Evolutionary conservation across 2,797 vertebrate species (phyloP).

Genomic region (Schizopygopsis malacanthus): DNA sequence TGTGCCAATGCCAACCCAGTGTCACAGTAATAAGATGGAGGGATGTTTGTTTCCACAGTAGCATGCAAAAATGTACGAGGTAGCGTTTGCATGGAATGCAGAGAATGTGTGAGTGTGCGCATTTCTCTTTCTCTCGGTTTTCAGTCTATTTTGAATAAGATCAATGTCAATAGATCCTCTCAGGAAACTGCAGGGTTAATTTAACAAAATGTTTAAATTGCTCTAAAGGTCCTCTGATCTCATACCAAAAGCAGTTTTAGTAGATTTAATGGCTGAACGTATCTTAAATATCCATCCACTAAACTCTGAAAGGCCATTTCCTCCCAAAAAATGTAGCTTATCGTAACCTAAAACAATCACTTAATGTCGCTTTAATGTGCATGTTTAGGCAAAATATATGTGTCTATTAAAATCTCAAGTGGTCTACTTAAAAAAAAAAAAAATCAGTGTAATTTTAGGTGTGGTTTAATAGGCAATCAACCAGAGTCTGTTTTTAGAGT

Average conservation of each 20-base stretch:
- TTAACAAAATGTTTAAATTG: conserved; percentile 15
- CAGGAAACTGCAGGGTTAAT: conserved; percentile 26
- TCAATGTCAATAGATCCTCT: conserved; percentile 12
- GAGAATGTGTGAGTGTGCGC: conserved; percentile 75
- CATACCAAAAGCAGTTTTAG: conserved; percentile 13
- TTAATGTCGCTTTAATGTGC: not conserved
- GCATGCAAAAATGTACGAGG: conserved; percentile 71
- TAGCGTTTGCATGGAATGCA: conserved; percentile 70
- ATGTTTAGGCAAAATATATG: conserved; percentile 6
- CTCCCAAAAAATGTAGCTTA: not conserved
- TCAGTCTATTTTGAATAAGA: conserved; percentile 24
- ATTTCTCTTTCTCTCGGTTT: conserved; percentile 66
- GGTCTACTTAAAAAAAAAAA: not conserved
- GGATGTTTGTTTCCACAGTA: conserved; percentile 72
- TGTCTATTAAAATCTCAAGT: not conserved
- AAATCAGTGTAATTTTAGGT: not conserved
- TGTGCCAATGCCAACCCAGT: conserved; percentile 46
- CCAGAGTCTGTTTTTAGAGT: conserved; percentile 13
- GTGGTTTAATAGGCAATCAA: conserved; percentile 1
- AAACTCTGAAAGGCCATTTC: conserved; percentile 21
- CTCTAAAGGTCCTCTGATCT: conserved; percentile 2
- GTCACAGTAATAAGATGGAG: conserved; percentile 48
- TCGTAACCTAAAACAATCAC: not conserved
- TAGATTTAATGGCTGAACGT: conserved; percentile 8
- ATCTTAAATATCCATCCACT: conserved; percentile 22